Evolutionary conservation across 2,113 vertebrate genomes (phyloP).

Genomic region (Tyrannus savana): DNA sequence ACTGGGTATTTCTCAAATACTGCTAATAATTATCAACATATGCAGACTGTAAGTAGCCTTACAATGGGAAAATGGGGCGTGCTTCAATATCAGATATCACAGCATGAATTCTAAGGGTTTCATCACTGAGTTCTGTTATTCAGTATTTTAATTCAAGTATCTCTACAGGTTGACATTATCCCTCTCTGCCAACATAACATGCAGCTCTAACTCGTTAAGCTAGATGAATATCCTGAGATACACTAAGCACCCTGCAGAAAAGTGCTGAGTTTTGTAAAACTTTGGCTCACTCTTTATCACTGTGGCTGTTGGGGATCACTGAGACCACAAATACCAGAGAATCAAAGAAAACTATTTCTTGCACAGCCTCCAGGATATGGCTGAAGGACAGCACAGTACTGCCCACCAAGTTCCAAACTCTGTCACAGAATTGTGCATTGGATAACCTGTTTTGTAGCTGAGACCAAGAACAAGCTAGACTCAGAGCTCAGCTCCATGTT

Average conservation of each 20-base stretch:
- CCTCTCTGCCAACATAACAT: not conserved
- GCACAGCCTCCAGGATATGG: not conserved
- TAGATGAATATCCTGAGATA: not conserved
- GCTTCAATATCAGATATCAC: not conserved
- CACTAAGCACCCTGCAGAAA: not conserved
- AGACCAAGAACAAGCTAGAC: not conserved
- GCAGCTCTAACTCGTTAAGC: not conserved
- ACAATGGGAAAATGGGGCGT: fast-evolving
- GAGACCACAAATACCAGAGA: not conserved
- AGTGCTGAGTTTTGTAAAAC: not conserved
- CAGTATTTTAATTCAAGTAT: not conserved
- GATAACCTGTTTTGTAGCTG: not conserved
- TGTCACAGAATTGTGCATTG: fast-evolving
- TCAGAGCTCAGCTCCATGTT: not conserved
- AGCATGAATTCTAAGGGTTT: not conserved
- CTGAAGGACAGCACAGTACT: not conserved
- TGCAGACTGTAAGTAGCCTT: not conserved
- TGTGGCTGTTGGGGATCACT: not conserved
- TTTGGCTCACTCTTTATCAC: not conserved
- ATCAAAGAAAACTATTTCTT: not conserved
- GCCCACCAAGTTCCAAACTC: not conserved
- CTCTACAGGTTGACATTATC: not conserved
- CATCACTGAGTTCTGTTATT: not conserved
- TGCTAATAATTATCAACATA: not conserved
- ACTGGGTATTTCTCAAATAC: not conserved